A percentile compares a stretch with the other conserved stretches of the same genome.
These are phyloP conservation scores for Gadus macrocephalus DNA, from an alignment of 2,113 vertebrate species.

Conservation along the genomic window DNA sequence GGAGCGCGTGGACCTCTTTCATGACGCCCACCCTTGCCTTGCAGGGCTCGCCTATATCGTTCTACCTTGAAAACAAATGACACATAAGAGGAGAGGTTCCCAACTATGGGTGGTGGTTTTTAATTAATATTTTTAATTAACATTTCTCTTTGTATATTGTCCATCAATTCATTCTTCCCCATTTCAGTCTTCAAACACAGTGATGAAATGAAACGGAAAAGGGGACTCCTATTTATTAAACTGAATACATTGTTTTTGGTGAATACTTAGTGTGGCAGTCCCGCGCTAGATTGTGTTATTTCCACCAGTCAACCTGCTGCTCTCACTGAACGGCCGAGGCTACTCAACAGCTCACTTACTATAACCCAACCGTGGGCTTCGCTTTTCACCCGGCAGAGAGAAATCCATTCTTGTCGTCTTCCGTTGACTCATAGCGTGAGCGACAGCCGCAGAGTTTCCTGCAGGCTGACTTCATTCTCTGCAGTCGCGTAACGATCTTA, in stretches of 20 bases:
- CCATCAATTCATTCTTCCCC: too few species aligned
- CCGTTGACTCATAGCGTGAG: slow-evolving; percentile 8
- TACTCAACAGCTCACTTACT: background rate
- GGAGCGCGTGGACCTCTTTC: slow-evolving; percentile 17
- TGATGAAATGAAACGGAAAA: too few species aligned
- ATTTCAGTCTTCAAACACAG: too few species aligned
- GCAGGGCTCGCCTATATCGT: slow-evolving; percentile 15
- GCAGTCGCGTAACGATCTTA: slow-evolving; percentile 1
- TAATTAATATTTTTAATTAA: too few species aligned
- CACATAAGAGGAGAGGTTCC: too few species aligned
- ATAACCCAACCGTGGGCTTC: slow-evolving; percentile 7
- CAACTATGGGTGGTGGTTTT: too few species aligned
- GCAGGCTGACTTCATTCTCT: slow-evolving; percentile 3
- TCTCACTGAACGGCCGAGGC: too few species aligned
- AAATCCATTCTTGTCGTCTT: slow-evolving; percentile 8
- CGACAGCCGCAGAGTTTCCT: slow-evolving; percentile 9
- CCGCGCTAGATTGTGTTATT: background rate
- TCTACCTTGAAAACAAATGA: background rate
- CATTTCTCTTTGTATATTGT: too few species aligned
- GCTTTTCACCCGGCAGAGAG: background rate
- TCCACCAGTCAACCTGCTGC: background rate
- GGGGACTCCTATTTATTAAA: too few species aligned
- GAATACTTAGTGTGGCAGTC: too few species aligned
- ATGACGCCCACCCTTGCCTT: slow-evolving; percentile 11
- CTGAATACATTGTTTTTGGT: too few species aligned